Evolutionary conservation across 2,113 vertebrate species (phyloP).

Genomic region (Theristicus caerulescens): DNA sequence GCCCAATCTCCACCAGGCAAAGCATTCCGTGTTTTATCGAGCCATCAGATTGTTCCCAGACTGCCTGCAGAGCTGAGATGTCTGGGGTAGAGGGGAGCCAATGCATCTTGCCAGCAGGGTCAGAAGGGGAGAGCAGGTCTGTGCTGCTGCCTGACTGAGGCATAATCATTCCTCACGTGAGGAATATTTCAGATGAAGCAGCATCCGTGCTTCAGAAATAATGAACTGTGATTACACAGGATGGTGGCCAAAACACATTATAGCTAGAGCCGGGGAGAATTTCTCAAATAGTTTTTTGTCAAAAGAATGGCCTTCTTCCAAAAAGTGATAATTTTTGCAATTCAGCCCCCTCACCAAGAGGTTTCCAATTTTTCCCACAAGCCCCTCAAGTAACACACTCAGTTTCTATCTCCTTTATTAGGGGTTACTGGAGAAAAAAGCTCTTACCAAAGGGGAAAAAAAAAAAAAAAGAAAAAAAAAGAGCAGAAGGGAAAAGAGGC

Average conservation of each 20-base stretch:
- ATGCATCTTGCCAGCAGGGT: neutral
- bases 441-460: neutral
- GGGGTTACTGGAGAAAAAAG: neutral
- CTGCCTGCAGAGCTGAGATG: neutral
- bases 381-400: neutral
- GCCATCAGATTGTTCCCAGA: neutral
- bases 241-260: conserved; percentile 30
- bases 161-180: neutral
- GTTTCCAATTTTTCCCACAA: conserved; percentile 18
- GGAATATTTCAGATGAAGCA: neutral
- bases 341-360: conserved; percentile 41
- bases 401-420: neutral
- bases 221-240: conserved; percentile 42
- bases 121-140: neutral
- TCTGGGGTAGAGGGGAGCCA: neutral
- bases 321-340: conserved; percentile 10
- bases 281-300: conserved; percentile 44
- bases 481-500: neutral
- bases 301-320: conserved; percentile 42
- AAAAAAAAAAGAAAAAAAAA: neutral
- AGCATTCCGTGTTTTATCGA: fast-evolving
- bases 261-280: conserved; percentile 9
- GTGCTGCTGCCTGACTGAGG: neutral
- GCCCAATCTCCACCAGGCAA: neutral
- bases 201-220: conserved; percentile 30